Base-by-base conservation (phyloP, 2,113 vertebrate genomes). In the Rhineura floridana region DNA sequence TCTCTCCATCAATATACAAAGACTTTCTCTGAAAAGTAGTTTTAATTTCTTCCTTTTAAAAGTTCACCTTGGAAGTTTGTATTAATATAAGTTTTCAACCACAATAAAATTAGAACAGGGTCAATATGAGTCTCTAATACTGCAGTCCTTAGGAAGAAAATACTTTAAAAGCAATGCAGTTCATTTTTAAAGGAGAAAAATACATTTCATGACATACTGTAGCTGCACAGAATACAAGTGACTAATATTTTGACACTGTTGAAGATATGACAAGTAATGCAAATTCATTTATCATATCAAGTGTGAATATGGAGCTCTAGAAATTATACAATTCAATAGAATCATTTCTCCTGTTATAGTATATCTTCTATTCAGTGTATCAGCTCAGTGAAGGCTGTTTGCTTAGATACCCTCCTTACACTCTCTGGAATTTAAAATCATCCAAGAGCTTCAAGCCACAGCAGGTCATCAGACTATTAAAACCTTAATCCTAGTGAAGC, bases 401-500 rank as follows among this genome's bases (percentile, higher is more conserved):
- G 72, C 79, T 81, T 90, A 82, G 84, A 77, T 86, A 86, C 70
- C 39, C 72, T 81, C 30, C 44, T 90, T 15, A 36, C 48, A 0
- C 0, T 84, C 46, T 30, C 8, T 44, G 65, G 70, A 65, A 84
- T 89, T 90, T 50, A 88, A 91, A 91, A 44, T 62, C 85, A 63
- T 90, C 73, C 67, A 84, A 86, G 83, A 87, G 21, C 55, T 91
- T 94, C 23, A 67, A 63, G 11, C 79, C 80, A 28, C 63, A 91
- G 72, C 65, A 72, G 7, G 50, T 91, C 70, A 89, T 91, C 82
- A 87, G 82, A 48, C 33, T 86, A 84, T 90, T 89, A 89, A 83
- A 87, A 88, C 67, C 65, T 87, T 89, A 82, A 86, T 90, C 65
- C 70, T 44, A 1, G 59, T 36, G 84, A 89, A 90, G 48, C 69